Conservation (phyloP, 2,888 invertebrate species). For the Anthophora plumipes region DNA sequence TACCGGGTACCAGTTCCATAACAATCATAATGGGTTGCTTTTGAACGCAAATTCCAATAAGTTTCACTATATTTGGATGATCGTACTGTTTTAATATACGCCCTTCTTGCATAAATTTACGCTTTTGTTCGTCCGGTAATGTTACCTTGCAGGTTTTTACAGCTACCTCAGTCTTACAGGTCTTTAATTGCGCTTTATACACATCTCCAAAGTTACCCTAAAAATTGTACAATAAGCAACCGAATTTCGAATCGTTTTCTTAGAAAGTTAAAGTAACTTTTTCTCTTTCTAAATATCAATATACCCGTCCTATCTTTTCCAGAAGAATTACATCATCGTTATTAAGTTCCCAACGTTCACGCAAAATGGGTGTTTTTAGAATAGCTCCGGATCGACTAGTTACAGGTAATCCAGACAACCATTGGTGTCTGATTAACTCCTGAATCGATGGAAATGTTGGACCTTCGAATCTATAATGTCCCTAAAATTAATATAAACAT, state of each 20-base stretch:
- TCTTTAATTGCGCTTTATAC: constrained; percentile 94
- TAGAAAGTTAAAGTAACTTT: background rate
- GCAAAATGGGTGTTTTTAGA: constrained; percentile 92
- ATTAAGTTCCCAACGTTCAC: constrained; percentile 97
- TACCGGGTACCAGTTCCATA: constrained; percentile 97
- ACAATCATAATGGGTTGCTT: constrained; percentile 99
- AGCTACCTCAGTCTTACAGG: constrained; percentile 94
- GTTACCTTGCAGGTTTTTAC: constrained; percentile 98
- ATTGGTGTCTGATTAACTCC: constrained; percentile 95
- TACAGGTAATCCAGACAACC: constrained; percentile 93
- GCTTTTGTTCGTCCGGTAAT: constrained; percentile 96
- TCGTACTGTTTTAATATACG: constrained; percentile 98
- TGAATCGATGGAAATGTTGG: constrained; percentile 96
- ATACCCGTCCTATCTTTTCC: constrained; percentile 97
- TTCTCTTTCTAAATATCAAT: constrained; percentile 73
- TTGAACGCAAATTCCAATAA: constrained; percentile 98
- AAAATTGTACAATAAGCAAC: background rate
- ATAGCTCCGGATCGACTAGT: constrained; percentile 97
- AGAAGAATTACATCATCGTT: constrained; percentile 96
- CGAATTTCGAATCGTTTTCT: background rate
- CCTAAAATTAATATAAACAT: constrained; percentile 86
- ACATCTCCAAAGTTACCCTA: constrained; percentile 99
- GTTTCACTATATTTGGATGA: constrained; percentile 97
- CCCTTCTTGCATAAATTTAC: constrained; percentile 97
- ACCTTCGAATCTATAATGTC: constrained; percentile 97